These are phyloP conservation scores for Wasmannia auropunctata DNA, from an alignment of 1,140 invertebrate genomes.

Conservation along the genomic window DNA sequence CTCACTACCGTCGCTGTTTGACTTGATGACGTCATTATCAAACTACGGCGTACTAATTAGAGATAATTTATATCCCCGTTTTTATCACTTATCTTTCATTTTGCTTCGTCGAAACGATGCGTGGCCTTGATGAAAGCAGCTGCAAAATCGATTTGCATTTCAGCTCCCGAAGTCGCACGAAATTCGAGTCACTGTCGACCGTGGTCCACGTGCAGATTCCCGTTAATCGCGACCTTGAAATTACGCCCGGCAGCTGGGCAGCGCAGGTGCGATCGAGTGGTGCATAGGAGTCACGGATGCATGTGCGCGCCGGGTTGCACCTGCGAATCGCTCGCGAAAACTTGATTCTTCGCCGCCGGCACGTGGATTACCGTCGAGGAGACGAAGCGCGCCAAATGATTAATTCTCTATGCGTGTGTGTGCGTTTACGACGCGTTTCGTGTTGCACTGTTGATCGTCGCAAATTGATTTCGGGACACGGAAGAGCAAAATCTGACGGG, in stretches of 20 bases:
- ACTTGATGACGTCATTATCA: not conserved
- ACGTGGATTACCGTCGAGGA: not conserved
- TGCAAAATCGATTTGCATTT: not conserved
- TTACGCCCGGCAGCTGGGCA: constrained; percentile 69
- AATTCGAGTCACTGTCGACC: constrained; percentile 47
- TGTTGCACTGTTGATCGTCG: not conserved
- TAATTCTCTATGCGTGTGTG: not conserved
- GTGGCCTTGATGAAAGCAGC: not conserved
- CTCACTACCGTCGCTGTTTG: not conserved
- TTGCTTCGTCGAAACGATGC: not conserved
- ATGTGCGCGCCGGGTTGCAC: constrained; percentile 57
- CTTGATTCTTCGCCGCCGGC: constrained; percentile 19
- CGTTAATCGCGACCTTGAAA: constrained; percentile 69
- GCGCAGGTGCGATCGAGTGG: constrained; percentile 67
- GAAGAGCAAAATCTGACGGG: not conserved
- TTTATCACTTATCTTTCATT: not conserved
- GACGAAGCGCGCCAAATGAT: not conserved
- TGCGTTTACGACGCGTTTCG: not conserved
- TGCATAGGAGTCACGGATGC: constrained; percentile 60
- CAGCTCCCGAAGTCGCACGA: not conserved
- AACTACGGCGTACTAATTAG: not conserved
- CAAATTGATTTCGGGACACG: constrained; percentile 16
- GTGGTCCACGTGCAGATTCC: constrained; percentile 45
- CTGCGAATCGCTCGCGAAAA: constrained; percentile 68
- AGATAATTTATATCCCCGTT: not conserved